Evolutionary conservation across 1,140 invertebrate species (phyloP), one percentile per base, ranked within the genome.

Genomic region (Philopotamus ludificatus): DNA sequence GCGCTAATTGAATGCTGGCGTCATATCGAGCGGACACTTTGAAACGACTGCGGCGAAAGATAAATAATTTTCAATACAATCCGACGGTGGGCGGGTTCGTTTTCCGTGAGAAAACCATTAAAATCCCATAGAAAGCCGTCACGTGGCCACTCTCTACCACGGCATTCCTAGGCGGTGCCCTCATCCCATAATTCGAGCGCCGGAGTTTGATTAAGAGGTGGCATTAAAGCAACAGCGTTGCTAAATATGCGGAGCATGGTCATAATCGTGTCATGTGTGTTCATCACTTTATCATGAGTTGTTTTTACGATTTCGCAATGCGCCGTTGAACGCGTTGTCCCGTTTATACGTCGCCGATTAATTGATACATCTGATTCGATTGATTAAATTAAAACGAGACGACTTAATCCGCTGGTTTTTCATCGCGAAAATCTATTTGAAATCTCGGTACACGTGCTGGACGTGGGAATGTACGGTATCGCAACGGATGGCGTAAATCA

Each of bases 11-110:
- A 47, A 47, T 47, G 15, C n/a, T n/a, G 44, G 8, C 18, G 4
- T 47, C 44, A 47, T 9, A 47, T 34, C 28, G 28, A 12, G 8
- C 44, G 15, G 44, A 47, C 44, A 16, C 18, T 47, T 47, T 47
- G 4, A 20, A 47, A 47, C 18, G 44, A 47, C 44, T 34, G 4
- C 28, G 4, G 4, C 12, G 28, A 4, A 34, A 7, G 28, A n/a
- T 47, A 20, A 47, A 47, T 47, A 47, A 47, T 47, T 47, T 47
- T 7, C 28, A 34, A 34, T 34, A 34, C 28, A 7, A 34, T 34
- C 34, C 34, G 34, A 39, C n/a, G 34, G 8, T 8, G 34, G 7
- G 34, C n/a, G 34, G 34, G 34, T 39, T 39, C 8, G n/a, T 8
- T n/a, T 8, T 39, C n/a, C 34, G 34, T n/a, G n/a, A 39, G 8